Base-by-base conservation (phyloP, 1,140 invertebrate species). In the Drosophila pectinifera region DNA sequence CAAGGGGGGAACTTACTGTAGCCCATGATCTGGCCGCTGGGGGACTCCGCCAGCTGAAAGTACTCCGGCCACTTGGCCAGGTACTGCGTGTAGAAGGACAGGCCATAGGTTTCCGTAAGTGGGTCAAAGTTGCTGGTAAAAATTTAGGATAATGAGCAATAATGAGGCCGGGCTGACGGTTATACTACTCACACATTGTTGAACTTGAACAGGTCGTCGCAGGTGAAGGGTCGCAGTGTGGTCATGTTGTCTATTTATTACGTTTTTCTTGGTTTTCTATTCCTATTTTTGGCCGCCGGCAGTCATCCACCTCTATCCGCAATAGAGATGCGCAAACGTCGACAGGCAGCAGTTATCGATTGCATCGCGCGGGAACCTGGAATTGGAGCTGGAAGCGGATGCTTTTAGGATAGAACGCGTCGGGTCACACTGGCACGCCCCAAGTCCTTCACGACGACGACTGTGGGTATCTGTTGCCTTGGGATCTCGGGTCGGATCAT, bases 1-100 rank as follows among this genome's bases (percentile, higher is more conserved):
- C 10, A 1, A 6, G 16, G 36, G 3, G 7, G 4, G 11, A 0
- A 96, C 96, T 96, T 95, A 99, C 98, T 99, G 90, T 99, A 99
- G 74, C 98, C 98, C 97, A 99, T 99, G 43, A 99, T 98, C 93
- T 98, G 96, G 5, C 98, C 98, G 93, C 95, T 96, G 14, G 98
- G 97, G 39, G 98, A 97, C 94, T 99, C 98, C 18, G 97, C 97
- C 28, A 99, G 96, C 94, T 98, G 97, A 93, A 99, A 99, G 93
- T 99, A 99, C 93, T 99, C 98, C n/a, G 98, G 98, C 98, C 98
- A 99, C 92, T 98, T 97, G 6, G 98, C 97, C 80, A 99, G 93
- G 93, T 99, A 99, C 91, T 98, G 98, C 93, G 99, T 97, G 90
- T 99, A 99, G 94, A 99, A 99, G 2, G 97, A 96, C 48, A 99